Base-by-base conservation (phyloP, 2,888 invertebrate species). In the Brenthis daphne region DNA sequence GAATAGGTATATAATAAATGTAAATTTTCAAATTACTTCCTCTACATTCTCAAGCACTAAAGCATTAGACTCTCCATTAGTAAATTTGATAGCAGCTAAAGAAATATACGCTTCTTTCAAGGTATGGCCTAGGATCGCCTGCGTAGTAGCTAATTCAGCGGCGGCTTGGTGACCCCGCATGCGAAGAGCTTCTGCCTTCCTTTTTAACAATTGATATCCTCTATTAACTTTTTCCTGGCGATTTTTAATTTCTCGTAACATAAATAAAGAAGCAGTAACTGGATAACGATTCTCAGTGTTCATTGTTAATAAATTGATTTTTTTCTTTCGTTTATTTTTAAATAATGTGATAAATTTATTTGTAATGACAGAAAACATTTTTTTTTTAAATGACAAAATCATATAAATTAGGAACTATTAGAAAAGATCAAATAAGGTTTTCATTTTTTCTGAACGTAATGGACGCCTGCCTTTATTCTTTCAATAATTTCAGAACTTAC, bases 21-120 rank as follows among this genome's bases (percentile, higher is more conserved):
- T 24, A 33, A 12, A 20, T 60, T 43, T 63, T 50, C 13, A 16
- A 12, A 56, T 71, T 78, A 90, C 92, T 85, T 91, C 86, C 2
- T 87, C 91, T 73, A 92, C 85, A 78, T 89, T 92, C 72, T 92
- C 93, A 29, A 92, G 81, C 6, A 92, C 87, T 75, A 92, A 79
- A 4, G 92, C 91, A 78, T 92, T 90, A 4, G 92, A 90, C 56
- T 92, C 91, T 4, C 92, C 92, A 73, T 92, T 92, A 5, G 89
- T 87, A 64, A 92, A 93, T 72, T 92, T 93, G 2, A 92, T 84
- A 20, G 90, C 91, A 1, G 93, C 93, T 4, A 93, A 74, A 0
- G 89, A 86, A 60, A 93, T 92, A 67, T 90, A 93, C 0, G 92
- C 92, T 74, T 92, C 92, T 66, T 80, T 82, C 50, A 92, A 73